Evolutionary conservation across 2,113 vertebrate genomes (phyloP), one percentile per base, ranked within the genome.

Genomic region (Oreochromis niloticus): DNA sequence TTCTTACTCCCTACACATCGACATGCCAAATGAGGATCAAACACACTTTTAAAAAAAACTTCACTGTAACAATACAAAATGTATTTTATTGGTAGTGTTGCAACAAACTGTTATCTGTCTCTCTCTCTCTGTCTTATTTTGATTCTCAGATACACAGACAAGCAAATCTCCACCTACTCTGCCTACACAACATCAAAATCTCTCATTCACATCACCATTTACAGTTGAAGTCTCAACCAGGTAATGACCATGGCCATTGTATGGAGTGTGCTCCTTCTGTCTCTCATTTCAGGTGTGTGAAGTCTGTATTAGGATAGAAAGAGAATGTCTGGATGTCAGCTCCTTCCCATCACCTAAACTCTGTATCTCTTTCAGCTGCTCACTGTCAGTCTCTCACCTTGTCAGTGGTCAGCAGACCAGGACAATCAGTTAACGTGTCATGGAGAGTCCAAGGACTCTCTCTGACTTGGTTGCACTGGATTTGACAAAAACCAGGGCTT

Each of bases 361-460:
- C 27, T 61, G 14, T 63, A 63, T 39, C 61, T 39, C 17, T 66
- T 66, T 66, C 10, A 66, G 61, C 61, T 39, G 61, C 61, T 66
- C 32, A 36, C 17, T n/a, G 34, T 66, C 61, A 39, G 32, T 1
- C 61, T 66, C 71, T 90, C 82, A 88, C 86, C 83, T 85, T 2
- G 32, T 88, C 85, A 9, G 83, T 87, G 79, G 68, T 82, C 79
- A 66, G 80, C 22, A 59, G 79, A 85, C 6, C 82, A 3, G 83
- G 83, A 87, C 2, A 22, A 52, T 24, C 80, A 54, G n/a, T 82
- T 80, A 54, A 71, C 8, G 1, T 48, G 57, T 87, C 85, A 59
- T 87, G 80, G 54, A 71, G 57, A 55, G 86, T 90, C 9, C 41
- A 22, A 66, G 10, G 19, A 66, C 6, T 66, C 2, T 7, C 80